A percentile compares a stretch with the other conserved stretches of the same genome.
phyloP scores from a whole-genome alignment of 2,113 vertebrate genomes.

The Phylloscopus trochilus region DNA sequence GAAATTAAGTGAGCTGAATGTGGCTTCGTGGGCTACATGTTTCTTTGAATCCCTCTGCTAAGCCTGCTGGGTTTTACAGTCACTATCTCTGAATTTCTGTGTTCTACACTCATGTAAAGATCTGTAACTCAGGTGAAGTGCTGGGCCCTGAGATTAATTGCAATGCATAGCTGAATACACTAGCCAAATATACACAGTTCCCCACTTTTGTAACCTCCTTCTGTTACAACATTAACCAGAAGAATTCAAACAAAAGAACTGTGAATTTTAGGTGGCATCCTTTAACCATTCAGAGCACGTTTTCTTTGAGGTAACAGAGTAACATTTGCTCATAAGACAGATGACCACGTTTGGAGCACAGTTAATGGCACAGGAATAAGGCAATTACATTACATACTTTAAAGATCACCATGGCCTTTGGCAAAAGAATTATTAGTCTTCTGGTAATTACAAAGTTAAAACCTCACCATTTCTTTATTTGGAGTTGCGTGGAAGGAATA shows the following conservation, averaged over 20 bases:
- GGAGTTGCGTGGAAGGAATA: not conserved
- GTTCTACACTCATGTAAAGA: not conserved
- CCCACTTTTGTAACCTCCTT: not conserved
- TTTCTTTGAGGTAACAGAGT: not conserved
- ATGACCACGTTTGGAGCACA: not conserved
- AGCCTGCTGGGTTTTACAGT: not conserved
- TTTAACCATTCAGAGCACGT: conserved; percentile 10
- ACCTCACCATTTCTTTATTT: not conserved
- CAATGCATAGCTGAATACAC: not conserved
- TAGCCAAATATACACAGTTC: not conserved
- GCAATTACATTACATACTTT: conserved; percentile 27
- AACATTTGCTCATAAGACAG: conserved; percentile 17
- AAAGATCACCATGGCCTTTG: conserved; percentile 28
- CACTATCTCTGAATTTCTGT: not conserved
- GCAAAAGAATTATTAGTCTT: conserved; percentile 36
- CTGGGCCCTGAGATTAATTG: not conserved
- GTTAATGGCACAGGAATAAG: conserved; percentile 31
- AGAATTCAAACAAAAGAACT: not conserved
- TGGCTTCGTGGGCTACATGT: not conserved
- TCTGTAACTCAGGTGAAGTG: not conserved
- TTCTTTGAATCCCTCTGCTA: not conserved
- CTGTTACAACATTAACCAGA: not conserved
- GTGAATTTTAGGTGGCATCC: not conserved
- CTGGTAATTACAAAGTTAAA: conserved; percentile 34
- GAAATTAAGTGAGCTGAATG: not conserved